Percentiles rank a stretch among this genome's conserved stretches.
phyloP scores from a whole-genome alignment of 1,140 invertebrate species.

The Rhagoletis pomonella region DNA sequence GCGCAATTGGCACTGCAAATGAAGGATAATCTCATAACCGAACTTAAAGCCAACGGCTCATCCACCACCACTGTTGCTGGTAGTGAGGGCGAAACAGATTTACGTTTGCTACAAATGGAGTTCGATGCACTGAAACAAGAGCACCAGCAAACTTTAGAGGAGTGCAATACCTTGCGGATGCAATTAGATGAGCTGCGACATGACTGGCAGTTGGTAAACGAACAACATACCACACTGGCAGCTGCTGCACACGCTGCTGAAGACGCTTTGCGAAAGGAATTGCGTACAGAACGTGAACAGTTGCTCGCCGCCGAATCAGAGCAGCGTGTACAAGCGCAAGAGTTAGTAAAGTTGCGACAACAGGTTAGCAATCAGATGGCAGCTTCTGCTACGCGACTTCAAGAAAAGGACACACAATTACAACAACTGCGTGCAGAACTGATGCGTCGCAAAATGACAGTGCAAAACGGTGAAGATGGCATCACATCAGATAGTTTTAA shows the following conservation, averaged over 20 bases:
- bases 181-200: slow-evolving; percentile 61
- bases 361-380: slow-evolving; percentile 72
- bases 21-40: slow-evolving; percentile 84
- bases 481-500: slow-evolving; percentile 71
- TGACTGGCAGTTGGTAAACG: slow-evolving; percentile 58
- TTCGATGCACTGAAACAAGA: slow-evolving; percentile 65
- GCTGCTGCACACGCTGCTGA: slow-evolving; percentile 60
- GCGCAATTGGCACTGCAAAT: slow-evolving; percentile 85
- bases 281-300: slow-evolving; percentile 61
- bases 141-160: slow-evolving; percentile 62
- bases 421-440: slow-evolving; percentile 58
- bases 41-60: slow-evolving; percentile 75
- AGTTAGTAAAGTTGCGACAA: slow-evolving; percentile 67
- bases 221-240: slow-evolving; percentile 62
- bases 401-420: slow-evolving; percentile 68
- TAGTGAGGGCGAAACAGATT: slow-evolving; percentile 62
- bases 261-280: slow-evolving; percentile 62
- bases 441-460: not conserved
- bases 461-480: not conserved
- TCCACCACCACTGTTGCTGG: slow-evolving; percentile 1
- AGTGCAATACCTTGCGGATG: slow-evolving; percentile 60
- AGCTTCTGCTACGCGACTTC: slow-evolving; percentile 65
- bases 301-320: slow-evolving; percentile 63
- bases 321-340: slow-evolving; percentile 67
- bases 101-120: slow-evolving; percentile 65